Evolutionary conservation across 2,888 invertebrate genomes (phyloP).

Genomic region (Atrina japonica): DNA sequence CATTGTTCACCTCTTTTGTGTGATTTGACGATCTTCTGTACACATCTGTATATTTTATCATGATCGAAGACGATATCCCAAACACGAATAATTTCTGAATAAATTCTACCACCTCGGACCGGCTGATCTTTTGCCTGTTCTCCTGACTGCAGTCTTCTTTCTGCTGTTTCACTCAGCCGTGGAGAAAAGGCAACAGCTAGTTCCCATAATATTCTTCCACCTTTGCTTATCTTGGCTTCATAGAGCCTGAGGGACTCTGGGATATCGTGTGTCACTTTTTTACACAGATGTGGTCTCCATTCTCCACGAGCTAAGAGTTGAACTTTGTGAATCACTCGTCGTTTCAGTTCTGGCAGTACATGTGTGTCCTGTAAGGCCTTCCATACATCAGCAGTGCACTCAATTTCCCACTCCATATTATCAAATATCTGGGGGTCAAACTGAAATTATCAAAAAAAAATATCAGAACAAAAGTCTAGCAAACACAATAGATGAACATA

Average conservation of each 20-base stretch:
- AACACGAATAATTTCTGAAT: constrained; percentile 67
- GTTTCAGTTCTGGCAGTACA: constrained; percentile 59
- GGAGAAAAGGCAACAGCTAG: constrained; percentile 72
- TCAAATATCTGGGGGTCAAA: constrained; percentile 64
- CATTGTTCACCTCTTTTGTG: constrained; percentile 68
- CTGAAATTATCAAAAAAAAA: constrained; percentile 7
- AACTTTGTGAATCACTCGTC: constrained; percentile 62
- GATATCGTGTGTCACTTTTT: constrained; percentile 54
- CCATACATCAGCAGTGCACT: constrained; percentile 73
- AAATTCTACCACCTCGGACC: constrained; percentile 63
- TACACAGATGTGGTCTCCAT: constrained; percentile 64
- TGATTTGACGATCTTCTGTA: constrained; percentile 65
- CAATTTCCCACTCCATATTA: constrained; percentile 74
- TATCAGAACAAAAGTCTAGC: no score
- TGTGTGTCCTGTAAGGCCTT: constrained; percentile 64
- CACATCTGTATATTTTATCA: constrained; percentile 57
- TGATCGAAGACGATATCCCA: constrained; percentile 62
- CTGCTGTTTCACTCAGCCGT: constrained; percentile 63
- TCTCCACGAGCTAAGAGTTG: constrained; percentile 70
- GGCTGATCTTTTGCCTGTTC: constrained; percentile 47
- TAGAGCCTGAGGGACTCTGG: constrained; percentile 60
- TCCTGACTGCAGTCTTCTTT: constrained; percentile 53
- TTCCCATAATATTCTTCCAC: constrained; percentile 71
- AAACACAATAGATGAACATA: no score
- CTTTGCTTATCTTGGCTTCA: constrained; percentile 65